These are phyloP conservation scores for Acronicta leporina DNA, from an alignment of 2,888 invertebrate species.

Conservation along the genomic window DNA sequence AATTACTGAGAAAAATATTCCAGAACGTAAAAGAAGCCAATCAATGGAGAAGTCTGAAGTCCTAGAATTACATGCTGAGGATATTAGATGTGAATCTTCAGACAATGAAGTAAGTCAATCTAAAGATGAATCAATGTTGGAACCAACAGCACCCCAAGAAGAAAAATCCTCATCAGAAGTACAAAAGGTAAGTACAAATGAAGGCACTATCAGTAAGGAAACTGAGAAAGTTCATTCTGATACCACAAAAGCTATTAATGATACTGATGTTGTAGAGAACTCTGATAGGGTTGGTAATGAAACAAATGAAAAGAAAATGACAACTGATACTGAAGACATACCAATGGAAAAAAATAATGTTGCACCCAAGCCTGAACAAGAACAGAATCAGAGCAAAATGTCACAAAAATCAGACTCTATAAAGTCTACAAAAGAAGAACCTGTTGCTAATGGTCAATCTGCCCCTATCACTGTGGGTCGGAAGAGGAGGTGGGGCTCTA, in stretches of 20 bases:
- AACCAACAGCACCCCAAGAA: conserved; percentile 57
- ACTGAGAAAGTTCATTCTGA: conserved; percentile 66
- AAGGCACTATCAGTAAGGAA: conserved; percentile 72
- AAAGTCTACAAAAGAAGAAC: conserved; percentile 66
- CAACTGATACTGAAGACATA: conserved; percentile 59
- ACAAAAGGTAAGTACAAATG: conserved; percentile 82
- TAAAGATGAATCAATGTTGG: conserved; percentile 57
- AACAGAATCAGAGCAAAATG: conserved; percentile 24
- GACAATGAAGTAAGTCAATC: conserved; percentile 69
- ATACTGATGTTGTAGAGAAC: conserved; percentile 82
- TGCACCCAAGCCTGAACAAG: conserved; percentile 48
- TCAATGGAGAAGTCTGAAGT: conserved; percentile 79
- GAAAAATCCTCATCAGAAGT: conserved; percentile 56
- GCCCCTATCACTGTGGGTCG: conserved; percentile 72
- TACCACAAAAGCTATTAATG: conserved; percentile 71
- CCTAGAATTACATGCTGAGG: conserved; percentile 79
- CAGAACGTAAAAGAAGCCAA: conserved; percentile 64
- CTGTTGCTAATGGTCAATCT: conserved; percentile 72
- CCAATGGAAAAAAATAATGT: conserved; percentile 48
- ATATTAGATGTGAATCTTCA: conserved; percentile 74
- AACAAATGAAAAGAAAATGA: conserved; percentile 57
- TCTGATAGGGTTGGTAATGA: conserved; percentile 62
- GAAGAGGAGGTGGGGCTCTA: conserved; percentile 85
- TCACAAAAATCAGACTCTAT: conserved; percentile 62
- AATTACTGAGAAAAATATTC: conserved; percentile 32